phyloP scores from a whole-genome alignment of 2,888 invertebrate genomes.

The Gisinianus flammeolus region DNA sequence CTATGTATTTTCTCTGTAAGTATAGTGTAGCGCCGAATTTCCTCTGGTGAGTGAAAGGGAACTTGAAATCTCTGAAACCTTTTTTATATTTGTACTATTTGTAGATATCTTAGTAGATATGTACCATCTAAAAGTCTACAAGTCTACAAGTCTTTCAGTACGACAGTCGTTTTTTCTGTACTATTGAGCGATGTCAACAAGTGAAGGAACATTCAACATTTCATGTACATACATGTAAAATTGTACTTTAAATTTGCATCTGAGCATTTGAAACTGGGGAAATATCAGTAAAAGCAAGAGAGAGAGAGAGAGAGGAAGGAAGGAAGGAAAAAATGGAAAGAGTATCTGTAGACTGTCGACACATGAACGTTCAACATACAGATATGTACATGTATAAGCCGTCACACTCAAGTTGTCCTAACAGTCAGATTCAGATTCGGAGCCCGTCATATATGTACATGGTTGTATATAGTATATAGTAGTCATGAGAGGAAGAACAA shows the following conservation, averaged over 20 bases:
- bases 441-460: neutral
- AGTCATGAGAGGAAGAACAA: slow-evolving; percentile 1
- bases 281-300: neutral
- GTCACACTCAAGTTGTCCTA: too few relatives aligned
- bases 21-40: too few relatives aligned
- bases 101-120: too few relatives aligned
- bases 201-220: neutral
- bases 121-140: too few relatives aligned
- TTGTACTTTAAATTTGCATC: neutral
- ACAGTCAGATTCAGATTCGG: too few relatives aligned
- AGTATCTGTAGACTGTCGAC: neutral
- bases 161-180: too few relatives aligned
- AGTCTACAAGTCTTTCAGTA: too few relatives aligned
- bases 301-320: neutral
- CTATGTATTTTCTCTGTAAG: too few relatives aligned
- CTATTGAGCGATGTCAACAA: neutral
- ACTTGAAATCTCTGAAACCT: too few relatives aligned
- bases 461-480: neutral
- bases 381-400: neutral
- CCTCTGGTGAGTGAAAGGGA: too few relatives aligned
- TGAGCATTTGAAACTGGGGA: neutral
- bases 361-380: neutral
- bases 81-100: too few relatives aligned
- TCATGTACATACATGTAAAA: neutral
- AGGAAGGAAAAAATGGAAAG: neutral